A percentile compares a stretch with the other conserved stretches of the same genome.
Evolutionary conservation across 2,888 invertebrate species (phyloP).

Genomic region (Mythimna loreyi): DNA sequence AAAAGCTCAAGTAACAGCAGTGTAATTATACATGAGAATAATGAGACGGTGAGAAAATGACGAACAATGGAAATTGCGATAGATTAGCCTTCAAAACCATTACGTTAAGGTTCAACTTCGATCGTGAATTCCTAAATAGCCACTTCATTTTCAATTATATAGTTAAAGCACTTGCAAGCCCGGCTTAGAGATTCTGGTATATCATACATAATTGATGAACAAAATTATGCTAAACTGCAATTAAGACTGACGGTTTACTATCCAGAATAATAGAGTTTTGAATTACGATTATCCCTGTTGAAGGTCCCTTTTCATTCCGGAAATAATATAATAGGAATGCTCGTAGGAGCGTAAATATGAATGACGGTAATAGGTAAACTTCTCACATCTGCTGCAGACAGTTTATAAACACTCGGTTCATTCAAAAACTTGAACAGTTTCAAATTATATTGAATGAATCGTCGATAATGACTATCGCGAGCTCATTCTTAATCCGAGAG

Average conservation of each 20-base stretch:
- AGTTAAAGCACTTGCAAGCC: slow-evolving; percentile 47
- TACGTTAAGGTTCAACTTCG: slow-evolving; percentile 49
- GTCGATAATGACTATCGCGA: slow-evolving; percentile 62
- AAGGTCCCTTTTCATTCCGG: slow-evolving; percentile 7
- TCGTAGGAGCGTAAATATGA: slow-evolving; percentile 6
- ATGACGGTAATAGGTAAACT: neutral
- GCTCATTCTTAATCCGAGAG: slow-evolving; percentile 76
- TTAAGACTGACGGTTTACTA: slow-evolving; percentile 36
- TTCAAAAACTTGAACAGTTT: slow-evolving; percentile 40
- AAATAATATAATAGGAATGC: slow-evolving; percentile 27
- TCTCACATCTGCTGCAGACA: neutral
- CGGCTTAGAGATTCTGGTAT: slow-evolving; percentile 45
- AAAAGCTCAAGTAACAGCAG: slow-evolving; percentile 59
- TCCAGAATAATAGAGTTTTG: slow-evolving; percentile 24
- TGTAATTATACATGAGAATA: slow-evolving; percentile 65
- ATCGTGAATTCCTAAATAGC: slow-evolving; percentile 51
- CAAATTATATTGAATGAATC: slow-evolving; percentile 55
- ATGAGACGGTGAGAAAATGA: slow-evolving; percentile 66
- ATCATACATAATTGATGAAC: slow-evolving; percentile 55
- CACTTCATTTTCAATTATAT: slow-evolving; percentile 57
- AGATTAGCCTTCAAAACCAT: slow-evolving; percentile 69
- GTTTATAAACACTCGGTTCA: slow-evolving; percentile 33
- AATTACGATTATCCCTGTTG: slow-evolving; percentile 21
- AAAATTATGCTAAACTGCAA: slow-evolving; percentile 58
- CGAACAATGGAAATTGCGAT: slow-evolving; percentile 61